phyloP scores from a whole-genome alignment of 2,888 invertebrate species.

The Cephus rjabovi region DNA sequence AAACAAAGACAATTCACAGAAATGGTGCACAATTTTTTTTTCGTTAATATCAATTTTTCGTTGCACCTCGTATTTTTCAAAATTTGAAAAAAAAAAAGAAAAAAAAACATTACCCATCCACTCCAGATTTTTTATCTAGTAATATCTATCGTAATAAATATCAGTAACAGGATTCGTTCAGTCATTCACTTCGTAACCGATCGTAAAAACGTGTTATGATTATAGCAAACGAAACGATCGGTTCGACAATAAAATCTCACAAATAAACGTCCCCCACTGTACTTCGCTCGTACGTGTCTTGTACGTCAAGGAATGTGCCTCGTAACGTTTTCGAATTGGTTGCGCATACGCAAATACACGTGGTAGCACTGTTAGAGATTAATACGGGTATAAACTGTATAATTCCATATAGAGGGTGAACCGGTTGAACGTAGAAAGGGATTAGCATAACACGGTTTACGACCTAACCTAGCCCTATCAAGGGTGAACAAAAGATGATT shows the following conservation, averaged over 20 bases:
- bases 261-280: background rate
- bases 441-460: background rate
- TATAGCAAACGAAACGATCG: background rate
- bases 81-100: too few species aligned
- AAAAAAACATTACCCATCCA: background rate
- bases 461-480: background rate
- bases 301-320: background rate
- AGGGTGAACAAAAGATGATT: background rate
- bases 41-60: too few species aligned
- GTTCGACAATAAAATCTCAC: background rate
- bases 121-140: too few species aligned
- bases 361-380: background rate
- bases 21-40: too few species aligned
- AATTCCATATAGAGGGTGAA: background rate
- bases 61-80: too few species aligned
- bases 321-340: background rate
- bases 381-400: background rate
- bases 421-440: background rate
- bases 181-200: background rate
- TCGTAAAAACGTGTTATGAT: background rate
- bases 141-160: background rate
- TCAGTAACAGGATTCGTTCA: background rate
- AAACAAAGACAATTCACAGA: background rate
- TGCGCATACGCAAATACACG: background rate
- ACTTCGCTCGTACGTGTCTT: background rate